Evolutionary conservation across 2,113 vertebrate genomes (phyloP).

Genomic region (Pituophis catenifer): DNA sequence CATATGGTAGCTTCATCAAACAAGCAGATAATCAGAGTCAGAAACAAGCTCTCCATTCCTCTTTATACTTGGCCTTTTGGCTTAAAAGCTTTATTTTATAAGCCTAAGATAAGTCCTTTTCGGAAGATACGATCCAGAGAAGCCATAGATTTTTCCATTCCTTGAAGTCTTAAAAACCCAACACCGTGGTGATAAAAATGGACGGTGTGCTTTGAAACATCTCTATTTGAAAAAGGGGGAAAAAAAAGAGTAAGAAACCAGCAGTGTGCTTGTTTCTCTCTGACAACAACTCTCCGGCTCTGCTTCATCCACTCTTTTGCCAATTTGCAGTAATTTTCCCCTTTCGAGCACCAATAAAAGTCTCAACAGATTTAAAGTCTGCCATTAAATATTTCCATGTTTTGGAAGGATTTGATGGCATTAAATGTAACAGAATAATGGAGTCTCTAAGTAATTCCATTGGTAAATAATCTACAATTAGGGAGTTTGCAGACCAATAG

Average conservation of each 20-base stretch:
- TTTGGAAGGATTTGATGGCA: slow-evolving; percentile 57
- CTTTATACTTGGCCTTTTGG: slow-evolving; percentile 21
- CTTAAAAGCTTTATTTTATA: slow-evolving; percentile 19
- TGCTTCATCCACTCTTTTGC: slow-evolving; percentile 7
- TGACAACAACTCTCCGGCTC: slow-evolving; percentile 12
- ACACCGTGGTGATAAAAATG: slow-evolving; percentile 54
- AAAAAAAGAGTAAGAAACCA: background rate
- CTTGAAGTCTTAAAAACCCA: slow-evolving; percentile 46
- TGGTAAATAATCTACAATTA: slow-evolving; percentile 72
- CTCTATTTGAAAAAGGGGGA: slow-evolving; percentile 10
- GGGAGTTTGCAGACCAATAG: slow-evolving; percentile 66
- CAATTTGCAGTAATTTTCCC: slow-evolving; percentile 44
- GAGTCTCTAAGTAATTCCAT: slow-evolving; percentile 68
- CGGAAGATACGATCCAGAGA: slow-evolving; percentile 35
- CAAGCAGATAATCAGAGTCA: slow-evolving; percentile 10
- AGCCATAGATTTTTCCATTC: slow-evolving; percentile 40
- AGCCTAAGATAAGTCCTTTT: slow-evolving; percentile 21
- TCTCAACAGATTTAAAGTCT: slow-evolving; percentile 50
- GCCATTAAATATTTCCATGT: slow-evolving; percentile 56
- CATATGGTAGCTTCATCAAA: background rate
- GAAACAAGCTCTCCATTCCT: background rate
- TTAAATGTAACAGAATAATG: slow-evolving; percentile 71
- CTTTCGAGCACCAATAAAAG: slow-evolving; percentile 49
- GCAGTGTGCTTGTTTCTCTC: slow-evolving; percentile 16
- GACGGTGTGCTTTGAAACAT: slow-evolving; percentile 30